Percentiles rank a stretch among this genome's conserved stretches.
Conservation (phyloP, 2,888 invertebrate genomes). For the Unio delphinus region DNA sequence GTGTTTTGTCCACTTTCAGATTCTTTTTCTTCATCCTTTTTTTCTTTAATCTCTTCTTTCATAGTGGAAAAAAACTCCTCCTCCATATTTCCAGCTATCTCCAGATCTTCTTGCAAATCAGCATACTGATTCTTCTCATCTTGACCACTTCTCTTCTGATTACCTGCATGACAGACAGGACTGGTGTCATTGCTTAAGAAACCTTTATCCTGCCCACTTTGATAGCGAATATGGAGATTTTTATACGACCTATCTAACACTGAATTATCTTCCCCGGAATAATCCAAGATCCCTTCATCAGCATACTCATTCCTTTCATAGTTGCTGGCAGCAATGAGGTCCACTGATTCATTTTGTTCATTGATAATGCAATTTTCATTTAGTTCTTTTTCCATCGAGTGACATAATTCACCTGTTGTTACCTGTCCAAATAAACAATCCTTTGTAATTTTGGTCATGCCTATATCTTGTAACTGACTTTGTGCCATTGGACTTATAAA, state of each 20-base stretch:
- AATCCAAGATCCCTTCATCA: conserved; percentile 28
- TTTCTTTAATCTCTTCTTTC: conserved; percentile 4
- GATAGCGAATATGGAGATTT: conserved; percentile 44
- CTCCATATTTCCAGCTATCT: conserved; percentile 73
- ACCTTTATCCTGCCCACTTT: conserved; percentile 46
- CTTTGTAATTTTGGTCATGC: background rate
- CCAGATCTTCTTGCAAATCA: conserved; percentile 79
- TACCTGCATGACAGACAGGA: background rate
- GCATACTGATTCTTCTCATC: conserved; percentile 1
- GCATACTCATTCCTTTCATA: conserved; percentile 45
- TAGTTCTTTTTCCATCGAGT: background rate
- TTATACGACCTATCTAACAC: conserved; percentile 26
- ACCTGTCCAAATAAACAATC: background rate
- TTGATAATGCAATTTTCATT: background rate
- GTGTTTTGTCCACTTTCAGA: background rate
- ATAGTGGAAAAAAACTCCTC: conserved; percentile 43
- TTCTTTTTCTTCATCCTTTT: conserved; percentile 4
- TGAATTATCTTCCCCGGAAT: conserved; percentile 13
- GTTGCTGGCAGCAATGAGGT: conserved; percentile 53
- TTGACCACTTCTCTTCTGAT: background rate
- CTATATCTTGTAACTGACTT: no score
- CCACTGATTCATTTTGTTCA: conserved; percentile 25
- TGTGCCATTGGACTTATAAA: no score
- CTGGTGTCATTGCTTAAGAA: conserved; percentile 19
- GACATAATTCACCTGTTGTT: background rate